Percentiles rank a stretch among this genome's conserved stretches.
Evolutionary conservation across 2,113 vertebrate genomes (phyloP).

Genomic region (Psettodes erumei): DNA sequence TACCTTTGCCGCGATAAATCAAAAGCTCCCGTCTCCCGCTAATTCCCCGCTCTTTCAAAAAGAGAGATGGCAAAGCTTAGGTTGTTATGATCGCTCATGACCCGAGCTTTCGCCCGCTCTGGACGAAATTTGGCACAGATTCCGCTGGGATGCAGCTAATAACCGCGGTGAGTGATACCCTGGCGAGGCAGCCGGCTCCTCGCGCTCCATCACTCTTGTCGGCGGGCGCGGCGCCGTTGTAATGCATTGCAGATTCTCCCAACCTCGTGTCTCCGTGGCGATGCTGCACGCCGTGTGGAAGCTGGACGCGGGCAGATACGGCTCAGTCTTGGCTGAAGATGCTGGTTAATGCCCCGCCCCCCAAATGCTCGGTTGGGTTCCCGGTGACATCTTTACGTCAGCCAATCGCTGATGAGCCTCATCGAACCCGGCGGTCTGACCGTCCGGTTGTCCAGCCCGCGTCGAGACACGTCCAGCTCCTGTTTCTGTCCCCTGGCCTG

Average conservation of each 20-base stretch:
- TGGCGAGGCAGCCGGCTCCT: slow-evolving; percentile 38
- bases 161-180: slow-evolving; percentile 22
- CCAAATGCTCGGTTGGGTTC: slow-evolving; percentile 3
- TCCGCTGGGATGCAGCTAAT: slow-evolving; percentile 44
- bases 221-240: not conserved
- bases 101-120: slow-evolving; percentile 24
- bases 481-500: slow-evolving; percentile 7
- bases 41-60: slow-evolving; percentile 37
- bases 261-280: not conserved
- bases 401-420: slow-evolving; percentile 42
- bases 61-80: slow-evolving; percentile 37
- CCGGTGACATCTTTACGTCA: slow-evolving; percentile 34
- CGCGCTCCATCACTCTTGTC: slow-evolving; percentile 38
- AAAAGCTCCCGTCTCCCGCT: slow-evolving; percentile 4
- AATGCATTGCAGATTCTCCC: slow-evolving; percentile 34
- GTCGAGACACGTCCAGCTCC: slow-evolving; percentile 15
- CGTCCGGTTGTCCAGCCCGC: slow-evolving; percentile 10
- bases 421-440: slow-evolving; percentile 20
- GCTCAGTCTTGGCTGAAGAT: slow-evolving; percentile 17
- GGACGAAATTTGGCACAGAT: slow-evolving; percentile 47
- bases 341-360: slow-evolving; percentile 1
- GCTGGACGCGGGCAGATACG: slow-evolving; percentile 23
- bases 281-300: not conserved
- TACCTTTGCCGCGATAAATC: slow-evolving; percentile 54
- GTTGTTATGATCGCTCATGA: slow-evolving; percentile 27